Evolutionary conservation across 2,888 invertebrate genomes (phyloP), one percentile per base, ranked within the genome.

Genomic region (Lacanobia oleracea): DNA sequence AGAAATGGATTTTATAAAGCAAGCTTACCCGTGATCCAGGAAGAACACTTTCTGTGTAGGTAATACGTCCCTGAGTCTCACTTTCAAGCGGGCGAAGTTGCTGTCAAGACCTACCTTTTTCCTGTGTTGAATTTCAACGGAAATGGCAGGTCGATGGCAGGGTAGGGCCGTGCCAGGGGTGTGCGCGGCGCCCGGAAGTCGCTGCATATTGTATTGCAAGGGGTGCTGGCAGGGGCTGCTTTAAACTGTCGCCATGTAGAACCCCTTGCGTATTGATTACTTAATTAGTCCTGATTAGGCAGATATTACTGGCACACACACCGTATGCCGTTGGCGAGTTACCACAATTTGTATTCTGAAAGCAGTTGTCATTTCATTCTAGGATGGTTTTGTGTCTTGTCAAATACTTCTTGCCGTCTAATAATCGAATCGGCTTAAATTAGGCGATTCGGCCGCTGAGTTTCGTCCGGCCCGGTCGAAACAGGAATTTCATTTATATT

Each of bases 141-240:
- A 73, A 80, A 73, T 50, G 33, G 48, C 48, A 16, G 76, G 63
- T 77, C 51, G 77, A 60, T 77, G 66, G n/a, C 61, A 66, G 63
- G 79, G 80, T 77, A 75, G 72, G 83, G 70, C 75, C 23, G 60
- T 23, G n/a, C n/a, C 14, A 16, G 72, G 85, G 85, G 85, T 72
- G 81, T 67, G 67, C 68, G 6, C 33, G 85, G 79, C 85, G 85
- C 67, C 85, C 76, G 77, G 83, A 84, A 72, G 85, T 81, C 84
- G 84, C 56, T 67, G 82, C 76, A 84, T 84, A 79, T 79, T 83
- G 67, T 75, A 85, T 85, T 63, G 75, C 76, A 74, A 56, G 79
- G 85, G 85, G 71, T 66, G 48, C 54, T 53, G 51, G 18, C 50
- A 65, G 70, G 75, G 54, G 59, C 37, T 72, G 75, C 5, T 62